These are phyloP conservation scores for Agraylea sexmaculata DNA, from an alignment of 1,140 invertebrate species.

Conservation along the genomic window DNA sequence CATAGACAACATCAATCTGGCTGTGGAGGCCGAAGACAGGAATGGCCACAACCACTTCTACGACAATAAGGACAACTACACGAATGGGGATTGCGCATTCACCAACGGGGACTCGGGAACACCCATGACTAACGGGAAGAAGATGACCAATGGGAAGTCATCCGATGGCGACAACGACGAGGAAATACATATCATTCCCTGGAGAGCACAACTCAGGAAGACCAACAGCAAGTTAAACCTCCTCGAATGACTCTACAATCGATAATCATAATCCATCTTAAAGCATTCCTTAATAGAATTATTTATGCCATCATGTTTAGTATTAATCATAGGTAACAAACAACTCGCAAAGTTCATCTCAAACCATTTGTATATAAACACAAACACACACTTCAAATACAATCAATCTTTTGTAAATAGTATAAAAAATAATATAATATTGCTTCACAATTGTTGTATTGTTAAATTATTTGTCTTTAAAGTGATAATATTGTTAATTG, in stretches of 20 bases:
- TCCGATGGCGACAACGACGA: conserved; percentile 45
- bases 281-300: not conserved
- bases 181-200: conserved; percentile 65
- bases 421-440: no score
- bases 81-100: conserved; percentile 16
- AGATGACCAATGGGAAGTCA: conserved; percentile 30
- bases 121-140: conserved; percentile 18
- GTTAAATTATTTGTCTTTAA: no score
- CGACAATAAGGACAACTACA: conserved; percentile 22
- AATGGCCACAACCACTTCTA: conserved; percentile 26
- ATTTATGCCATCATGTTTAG: no score
- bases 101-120: conserved; percentile 18
- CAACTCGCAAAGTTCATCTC: no score
- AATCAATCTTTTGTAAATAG: no score
- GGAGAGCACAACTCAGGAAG: conserved; percentile 76
- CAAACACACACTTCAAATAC: no score
- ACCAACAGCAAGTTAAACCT: conserved; percentile 75
- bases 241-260: conserved; percentile 31
- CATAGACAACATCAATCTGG: conserved; percentile 45
- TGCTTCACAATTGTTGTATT: no score
- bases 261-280: not conserved
- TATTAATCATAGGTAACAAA: no score
- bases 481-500: no score
- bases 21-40: conserved; percentile 30
- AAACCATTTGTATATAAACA: no score